phyloP scores from a whole-genome alignment of 2,113 vertebrate species.

The Catharus bicknelli region DNA sequence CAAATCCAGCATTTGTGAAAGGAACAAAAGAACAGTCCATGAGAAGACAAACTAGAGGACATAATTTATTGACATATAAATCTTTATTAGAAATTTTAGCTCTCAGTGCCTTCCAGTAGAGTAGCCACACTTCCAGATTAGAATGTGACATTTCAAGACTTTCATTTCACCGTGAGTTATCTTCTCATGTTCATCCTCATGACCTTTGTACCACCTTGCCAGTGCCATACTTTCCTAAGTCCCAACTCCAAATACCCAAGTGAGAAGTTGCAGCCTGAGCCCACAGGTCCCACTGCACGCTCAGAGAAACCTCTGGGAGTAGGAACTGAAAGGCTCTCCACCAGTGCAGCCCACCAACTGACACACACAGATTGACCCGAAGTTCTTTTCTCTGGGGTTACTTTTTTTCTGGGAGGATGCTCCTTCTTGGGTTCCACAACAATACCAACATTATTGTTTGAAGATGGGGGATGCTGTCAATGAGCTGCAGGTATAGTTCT shows the following conservation, averaged over 20 bases:
- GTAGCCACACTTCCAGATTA: background rate
- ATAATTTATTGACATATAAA: background rate
- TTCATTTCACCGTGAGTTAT: background rate
- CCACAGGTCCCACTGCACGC: rapidly evolving
- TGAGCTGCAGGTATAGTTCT: background rate
- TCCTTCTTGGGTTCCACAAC: background rate
- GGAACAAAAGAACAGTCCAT: background rate
- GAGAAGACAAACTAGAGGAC: background rate
- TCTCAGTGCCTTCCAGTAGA: background rate
- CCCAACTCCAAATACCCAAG: background rate
- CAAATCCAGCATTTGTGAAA: background rate
- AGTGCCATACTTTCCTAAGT: background rate
- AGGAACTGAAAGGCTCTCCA: background rate
- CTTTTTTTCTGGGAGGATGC: background rate
- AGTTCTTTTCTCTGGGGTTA: background rate
- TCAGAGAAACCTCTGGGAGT: background rate
- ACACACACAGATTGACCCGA: background rate
- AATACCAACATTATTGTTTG: background rate
- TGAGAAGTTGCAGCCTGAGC: background rate
- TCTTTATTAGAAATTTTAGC: background rate
- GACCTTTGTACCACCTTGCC: background rate
- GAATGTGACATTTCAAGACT: background rate
- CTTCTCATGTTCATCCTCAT: background rate
- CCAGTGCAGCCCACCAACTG: background rate
- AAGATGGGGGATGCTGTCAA: rapidly evolving